Conservation (phyloP, 2,888 invertebrate species). For the Macropis europaea region DNA sequence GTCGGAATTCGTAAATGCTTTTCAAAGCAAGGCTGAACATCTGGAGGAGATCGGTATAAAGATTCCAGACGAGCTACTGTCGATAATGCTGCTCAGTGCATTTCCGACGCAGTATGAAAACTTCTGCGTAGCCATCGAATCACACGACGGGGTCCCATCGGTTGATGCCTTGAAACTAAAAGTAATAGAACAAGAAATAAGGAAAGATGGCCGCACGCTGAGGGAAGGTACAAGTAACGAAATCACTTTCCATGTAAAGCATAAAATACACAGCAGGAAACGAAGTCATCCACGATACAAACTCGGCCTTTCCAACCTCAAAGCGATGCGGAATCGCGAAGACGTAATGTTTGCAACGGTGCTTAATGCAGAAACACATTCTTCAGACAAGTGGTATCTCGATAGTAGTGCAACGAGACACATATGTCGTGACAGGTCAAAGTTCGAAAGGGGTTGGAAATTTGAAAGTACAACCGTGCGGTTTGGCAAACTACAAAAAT, state of each 20-base stretch:
- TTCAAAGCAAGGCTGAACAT: constrained; percentile 11
- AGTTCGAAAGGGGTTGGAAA: not conserved
- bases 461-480: not conserved
- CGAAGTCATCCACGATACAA: not conserved
- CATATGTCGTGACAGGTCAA: not conserved
- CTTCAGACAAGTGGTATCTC: not conserved
- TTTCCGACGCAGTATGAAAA: constrained; percentile 13
- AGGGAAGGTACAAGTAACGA: no score
- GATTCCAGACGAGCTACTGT: constrained; percentile 1
- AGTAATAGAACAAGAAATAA: constrained; percentile 14
- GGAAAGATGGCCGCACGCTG: not conserved
- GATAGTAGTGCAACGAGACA: constrained; percentile 10
- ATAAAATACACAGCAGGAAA: not conserved
- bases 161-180: constrained; percentile 16
- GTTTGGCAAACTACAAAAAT: no score
- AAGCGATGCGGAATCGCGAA: not conserved
- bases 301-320: not conserved
- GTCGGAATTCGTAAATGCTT: constrained; percentile 5
- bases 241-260: no score
- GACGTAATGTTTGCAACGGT: constrained; percentile 1
- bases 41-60: constrained; percentile 4
- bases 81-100: constrained; percentile 16
- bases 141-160: not conserved
- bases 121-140: constrained; percentile 12
- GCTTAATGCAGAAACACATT: not conserved